Evolutionary conservation across 2,797 vertebrate species (phyloP).

Genomic region (Pempheris klunzingeri): DNA sequence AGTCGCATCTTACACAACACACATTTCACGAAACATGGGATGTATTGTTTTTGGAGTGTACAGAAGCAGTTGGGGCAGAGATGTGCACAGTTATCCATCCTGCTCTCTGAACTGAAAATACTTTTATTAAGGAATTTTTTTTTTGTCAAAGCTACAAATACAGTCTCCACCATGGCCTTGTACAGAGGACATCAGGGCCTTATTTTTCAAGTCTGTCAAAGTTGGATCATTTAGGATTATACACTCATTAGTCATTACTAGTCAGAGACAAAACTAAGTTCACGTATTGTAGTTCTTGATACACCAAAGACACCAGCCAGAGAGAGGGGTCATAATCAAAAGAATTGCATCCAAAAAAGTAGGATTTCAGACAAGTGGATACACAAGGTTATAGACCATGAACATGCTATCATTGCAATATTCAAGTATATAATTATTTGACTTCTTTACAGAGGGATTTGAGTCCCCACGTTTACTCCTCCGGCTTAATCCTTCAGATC

Average conservation of each 20-base stretch:
- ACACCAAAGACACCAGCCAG: not conserved
- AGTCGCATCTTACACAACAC: not conserved
- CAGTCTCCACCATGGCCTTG: not conserved
- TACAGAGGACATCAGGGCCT: slow-evolving; percentile 3
- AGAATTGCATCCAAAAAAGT: not conserved
- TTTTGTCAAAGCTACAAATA: slow-evolving; percentile 1
- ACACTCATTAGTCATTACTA: not conserved
- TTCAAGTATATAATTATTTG: slow-evolving; percentile 42
- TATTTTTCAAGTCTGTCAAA: not conserved
- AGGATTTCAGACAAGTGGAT: too few species aligned
- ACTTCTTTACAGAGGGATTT: slow-evolving; percentile 16
- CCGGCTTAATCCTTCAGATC: slow-evolving; percentile 19
- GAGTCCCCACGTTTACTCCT: not conserved
- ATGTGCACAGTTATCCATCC: not conserved
- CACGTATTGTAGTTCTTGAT: not conserved
- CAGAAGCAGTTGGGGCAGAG: not conserved
- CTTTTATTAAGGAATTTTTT: not conserved
- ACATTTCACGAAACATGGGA: not conserved
- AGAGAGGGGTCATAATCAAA: not conserved
- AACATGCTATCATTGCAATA: not conserved
- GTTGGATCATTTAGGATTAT: not conserved
- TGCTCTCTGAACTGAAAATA: not conserved
- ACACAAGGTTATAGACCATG: not conserved
- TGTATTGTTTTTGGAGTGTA: not conserved
- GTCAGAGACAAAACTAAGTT: not conserved